Conservation (phyloP, 2,888 invertebrate species). For the Drosophila tanythrix region DNA sequence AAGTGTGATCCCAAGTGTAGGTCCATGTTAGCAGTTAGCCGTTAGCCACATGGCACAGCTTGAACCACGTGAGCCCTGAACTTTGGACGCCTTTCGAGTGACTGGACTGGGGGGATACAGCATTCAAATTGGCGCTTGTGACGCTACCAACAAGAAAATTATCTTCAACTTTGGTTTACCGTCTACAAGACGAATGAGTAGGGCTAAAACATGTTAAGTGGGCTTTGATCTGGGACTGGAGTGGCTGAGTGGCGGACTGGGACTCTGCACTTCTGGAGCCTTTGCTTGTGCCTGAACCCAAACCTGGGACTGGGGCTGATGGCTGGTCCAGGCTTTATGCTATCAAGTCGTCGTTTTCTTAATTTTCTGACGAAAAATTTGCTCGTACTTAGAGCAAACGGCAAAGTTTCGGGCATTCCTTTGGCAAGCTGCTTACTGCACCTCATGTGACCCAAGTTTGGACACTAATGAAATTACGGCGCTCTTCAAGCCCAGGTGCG, state of each 20-base stretch:
- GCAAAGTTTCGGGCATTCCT: conserved; percentile 54
- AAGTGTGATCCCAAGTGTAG: conserved; percentile 43
- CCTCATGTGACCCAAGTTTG: conserved; percentile 55
- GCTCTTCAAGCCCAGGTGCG: conserved; percentile 27
- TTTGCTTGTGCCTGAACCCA: not conserved
- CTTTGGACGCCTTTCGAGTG: conserved; percentile 10
- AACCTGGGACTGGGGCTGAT: conserved; percentile 1
- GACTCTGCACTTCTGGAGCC: not conserved
- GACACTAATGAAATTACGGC: conserved; percentile 76
- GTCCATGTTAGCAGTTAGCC: conserved; percentile 22
- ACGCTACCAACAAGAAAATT: conserved; percentile 58
- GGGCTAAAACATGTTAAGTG: conserved; percentile 60
- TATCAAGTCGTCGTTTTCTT: conserved; percentile 48
- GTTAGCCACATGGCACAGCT: conserved; percentile 18
- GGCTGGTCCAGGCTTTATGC: conserved; percentile 12
- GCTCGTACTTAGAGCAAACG: conserved; percentile 68
- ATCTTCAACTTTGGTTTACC: conserved; percentile 60
- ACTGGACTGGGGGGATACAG: not conserved
- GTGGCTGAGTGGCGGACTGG: not conserved
- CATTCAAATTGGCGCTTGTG: conserved; percentile 51
- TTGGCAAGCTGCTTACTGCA: conserved; percentile 33
- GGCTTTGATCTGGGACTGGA: conserved; percentile 46
- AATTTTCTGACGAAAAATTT: conserved; percentile 74
- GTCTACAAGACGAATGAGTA: conserved; percentile 41
- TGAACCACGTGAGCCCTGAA: conserved; percentile 20